Evolutionary conservation across 1,140 invertebrate species (phyloP).

Genomic region (Heliconius hermathena): DNA sequence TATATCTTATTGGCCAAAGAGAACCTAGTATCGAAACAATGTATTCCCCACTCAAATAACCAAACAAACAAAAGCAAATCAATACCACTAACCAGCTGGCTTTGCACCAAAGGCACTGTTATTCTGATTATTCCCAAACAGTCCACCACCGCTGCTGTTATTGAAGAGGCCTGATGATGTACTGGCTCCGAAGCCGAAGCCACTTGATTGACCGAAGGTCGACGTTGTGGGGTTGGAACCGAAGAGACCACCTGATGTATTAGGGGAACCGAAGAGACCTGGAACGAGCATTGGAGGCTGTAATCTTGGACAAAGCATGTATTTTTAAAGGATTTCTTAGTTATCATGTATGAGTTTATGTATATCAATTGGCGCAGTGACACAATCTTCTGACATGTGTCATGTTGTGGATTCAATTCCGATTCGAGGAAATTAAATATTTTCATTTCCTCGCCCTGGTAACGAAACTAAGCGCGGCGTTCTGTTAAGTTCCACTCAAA

Average conservation of each 20-base stretch:
- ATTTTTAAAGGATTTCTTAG: too few species aligned
- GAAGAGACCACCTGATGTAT: slow-evolving; percentile 74
- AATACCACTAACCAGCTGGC: slow-evolving; percentile 70
- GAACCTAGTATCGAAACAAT: neutral
- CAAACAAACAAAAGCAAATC: slow-evolving; percentile 4
- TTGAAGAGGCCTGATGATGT: slow-evolving; percentile 64
- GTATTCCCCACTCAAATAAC: neutral
- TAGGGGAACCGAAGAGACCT: slow-evolving; percentile 63
- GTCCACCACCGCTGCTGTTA: slow-evolving; percentile 50
- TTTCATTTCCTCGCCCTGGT: too few species aligned
- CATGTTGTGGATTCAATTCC: too few species aligned
- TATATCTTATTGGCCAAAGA: too few species aligned
- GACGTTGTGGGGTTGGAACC: slow-evolving; percentile 58
- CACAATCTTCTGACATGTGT: too few species aligned
- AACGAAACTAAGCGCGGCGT: too few species aligned
- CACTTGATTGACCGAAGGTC: slow-evolving; percentile 53
- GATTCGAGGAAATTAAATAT: too few species aligned
- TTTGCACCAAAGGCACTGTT: slow-evolving; percentile 84
- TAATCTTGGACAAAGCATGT: neutral
- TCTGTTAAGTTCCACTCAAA: too few species aligned
- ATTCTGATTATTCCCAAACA: slow-evolving; percentile 64
- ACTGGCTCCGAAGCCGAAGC: slow-evolving; percentile 60
- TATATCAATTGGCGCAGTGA: too few species aligned
- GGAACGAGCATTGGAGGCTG: neutral
- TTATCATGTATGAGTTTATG: too few species aligned